Base-by-base conservation (phyloP, 2,888 invertebrate genomes). In the Perdita meconis region DNA sequence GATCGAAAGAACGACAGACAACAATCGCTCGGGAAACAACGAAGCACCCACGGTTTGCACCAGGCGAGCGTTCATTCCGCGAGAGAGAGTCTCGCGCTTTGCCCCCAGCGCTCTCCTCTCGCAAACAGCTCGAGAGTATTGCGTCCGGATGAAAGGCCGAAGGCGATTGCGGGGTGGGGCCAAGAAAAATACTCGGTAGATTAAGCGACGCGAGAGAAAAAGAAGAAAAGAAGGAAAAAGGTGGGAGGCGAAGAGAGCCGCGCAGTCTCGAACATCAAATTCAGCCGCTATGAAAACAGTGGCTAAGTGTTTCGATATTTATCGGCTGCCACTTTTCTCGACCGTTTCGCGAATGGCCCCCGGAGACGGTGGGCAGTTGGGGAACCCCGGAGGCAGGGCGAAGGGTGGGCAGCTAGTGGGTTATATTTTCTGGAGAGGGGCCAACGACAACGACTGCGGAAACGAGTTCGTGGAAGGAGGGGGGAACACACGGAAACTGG, bases 271-370 rank as follows among this genome's bases (percentile, higher is more conserved):
- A 63, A 56, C 66, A 69, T 73, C 80, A 77, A 83, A 85, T 83
- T 81, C 85, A 80, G 76, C 83, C 65, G 69, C 83, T 88, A 87
- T 86, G 82, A 90, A 90, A 90, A 89, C 85, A 90, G 81, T 78
- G 78, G 82, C 87, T 87, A 89, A 90, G 91, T 90, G 90, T 90
- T 90, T 89, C 87, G 89, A 90, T 91, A 91, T 91, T 91, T 91
- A 91, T 91, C 88, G 90, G 86, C 84, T 86, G 83, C 84, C 86
- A 88, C 86, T 87, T 85, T 72, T 72, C 76, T 59, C 77, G 76
- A 34, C 73, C 76, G 84, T 83, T 83, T 77, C 76, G 81, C 80
- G 83, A 81, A 79, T 80, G 74, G 78, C 59, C 56, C 59, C 56
- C 60, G 67, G 76, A 19, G 75, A 78, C 71, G 73, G 67, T 72